Base-by-base conservation (phyloP, 2,888 invertebrate genomes). In the Epirrita christyi region DNA sequence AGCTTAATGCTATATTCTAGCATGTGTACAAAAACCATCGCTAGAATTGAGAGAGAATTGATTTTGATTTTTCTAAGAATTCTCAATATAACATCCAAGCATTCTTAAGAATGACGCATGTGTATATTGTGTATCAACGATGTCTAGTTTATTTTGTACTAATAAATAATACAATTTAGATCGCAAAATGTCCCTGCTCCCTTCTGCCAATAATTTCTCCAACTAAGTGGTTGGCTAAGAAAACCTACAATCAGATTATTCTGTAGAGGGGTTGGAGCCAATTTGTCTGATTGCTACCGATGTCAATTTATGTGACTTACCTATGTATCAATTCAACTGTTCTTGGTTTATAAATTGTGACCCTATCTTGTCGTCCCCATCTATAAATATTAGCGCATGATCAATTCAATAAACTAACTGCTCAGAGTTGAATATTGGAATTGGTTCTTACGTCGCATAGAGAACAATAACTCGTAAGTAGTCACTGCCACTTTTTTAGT, bases 281-380 rank as follows among this genome's bases (percentile, higher is more conserved):
- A 92, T 92, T 92, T 92, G 92, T 92, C 92, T 92, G 92, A 92
- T 92, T 92, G 92, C 90, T 85, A 81, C 85, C 85, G 73, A 84
- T 89, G 81, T 85, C 85, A 84, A 86, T 87, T 83, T 85, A 83
- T 85, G 80, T 86, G 83, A 80, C 78, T 78, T 78, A 85, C 81
- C 85, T 88, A 88, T 86, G 82, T 86, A 82, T 79, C 73, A 69
- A 74, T 75, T 80, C 74, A 28, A 34, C 21, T 21, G 21, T 75
- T 72, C 71, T 80, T 82, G 81, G 82, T 85, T 88, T 87, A 83
- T 91, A 92, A 88, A 89, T 92, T 85, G 77, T 86, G 89, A 83
- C 89, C 88, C 89, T 88, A 87, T 87, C 85, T 80, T 78, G 79
- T 81, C 85, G 78, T 81, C 91, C 91, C 90, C 77, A 85, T 86